Conservation (phyloP, 2,888 invertebrate species). For the Buathra laborator region DNA sequence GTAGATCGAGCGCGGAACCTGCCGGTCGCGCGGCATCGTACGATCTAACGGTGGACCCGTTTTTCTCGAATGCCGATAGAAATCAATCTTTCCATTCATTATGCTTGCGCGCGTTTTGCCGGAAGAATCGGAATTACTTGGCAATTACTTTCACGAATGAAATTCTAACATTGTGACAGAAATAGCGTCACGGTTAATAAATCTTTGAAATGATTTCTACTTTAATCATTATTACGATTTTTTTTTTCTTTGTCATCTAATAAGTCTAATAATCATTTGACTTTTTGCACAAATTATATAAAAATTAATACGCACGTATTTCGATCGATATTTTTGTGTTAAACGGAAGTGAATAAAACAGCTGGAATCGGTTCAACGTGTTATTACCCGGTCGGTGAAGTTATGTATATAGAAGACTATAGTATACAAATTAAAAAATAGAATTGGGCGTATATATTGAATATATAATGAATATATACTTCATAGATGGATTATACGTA, state of each 20-base stretch:
- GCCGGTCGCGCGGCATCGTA: conserved; percentile 47
- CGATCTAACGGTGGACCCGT: conserved; percentile 67
- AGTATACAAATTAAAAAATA: no score
- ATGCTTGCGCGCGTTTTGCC: conserved; percentile 35
- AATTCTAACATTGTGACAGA: background rate
- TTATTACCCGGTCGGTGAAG: no score
- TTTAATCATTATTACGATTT: conserved; percentile 6
- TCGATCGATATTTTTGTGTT: no score
- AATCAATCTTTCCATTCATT: conserved; percentile 65
- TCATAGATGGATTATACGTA: no score
- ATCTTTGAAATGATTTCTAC: background rate
- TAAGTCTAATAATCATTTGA: no score
- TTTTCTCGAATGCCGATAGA: conserved; percentile 69
- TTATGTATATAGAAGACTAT: no score
- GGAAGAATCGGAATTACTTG: conserved; percentile 58
- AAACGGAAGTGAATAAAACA: no score
- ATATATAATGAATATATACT: no score
- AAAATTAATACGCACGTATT: no score
- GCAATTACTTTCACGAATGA: conserved; percentile 57
- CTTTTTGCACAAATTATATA: no score
- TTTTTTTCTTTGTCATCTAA: background rate
- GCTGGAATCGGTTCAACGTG: no score
- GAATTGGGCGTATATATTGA: no score
- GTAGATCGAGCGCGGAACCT: conserved; percentile 52
- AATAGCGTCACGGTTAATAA: background rate